These are phyloP conservation scores for pig (Sus scrofa) DNA, from an alignment of 2,113 vertebrate species.

Conservation along the genomic window T2T-Sscrofa CM000813.6:59343501-59344000, in stretches of 20 bases:
- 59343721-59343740: neutral
- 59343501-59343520: too few relatives aligned
- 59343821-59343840: neutral
- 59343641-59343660: neutral
- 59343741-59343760: neutral
- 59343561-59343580: too few relatives aligned
- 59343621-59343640: too few relatives aligned
- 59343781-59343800: too few relatives aligned
- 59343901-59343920: neutral
- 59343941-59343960: neutral
- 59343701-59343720: neutral
- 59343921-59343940: neutral
- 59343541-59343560: too few relatives aligned
- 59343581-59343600: too few relatives aligned
- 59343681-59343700: neutral
- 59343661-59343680: neutral
- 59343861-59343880: fast-evolving
- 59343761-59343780: neutral
- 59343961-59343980: neutral
- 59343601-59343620: too few relatives aligned
- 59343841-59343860: neutral
- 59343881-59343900: neutral
- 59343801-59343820: neutral
- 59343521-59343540: too few relatives aligned
- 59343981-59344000: neutral